Evolutionary conservation across 2,113 vertebrate genomes (phyloP).

Genomic region (Lophius piscatorius): DNA sequence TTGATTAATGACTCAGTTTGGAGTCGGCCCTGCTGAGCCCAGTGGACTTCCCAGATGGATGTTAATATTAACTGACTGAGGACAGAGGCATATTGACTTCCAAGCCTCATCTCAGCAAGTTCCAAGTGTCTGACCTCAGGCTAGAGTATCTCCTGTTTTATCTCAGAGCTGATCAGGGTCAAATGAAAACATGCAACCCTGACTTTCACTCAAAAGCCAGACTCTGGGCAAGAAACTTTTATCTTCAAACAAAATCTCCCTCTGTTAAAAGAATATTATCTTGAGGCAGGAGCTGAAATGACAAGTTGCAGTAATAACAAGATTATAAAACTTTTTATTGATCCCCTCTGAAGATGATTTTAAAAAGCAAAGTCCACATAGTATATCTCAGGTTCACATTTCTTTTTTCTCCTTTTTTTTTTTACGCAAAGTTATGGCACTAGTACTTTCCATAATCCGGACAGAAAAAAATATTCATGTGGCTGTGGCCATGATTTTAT

Average conservation of each 20-base stretch:
- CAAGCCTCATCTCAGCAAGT: conserved; percentile 18
- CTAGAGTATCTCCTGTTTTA: conserved; percentile 15
- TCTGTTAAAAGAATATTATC: conserved; percentile 6
- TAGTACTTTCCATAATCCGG: conserved; percentile 67
- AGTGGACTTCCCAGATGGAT: conserved; percentile 2
- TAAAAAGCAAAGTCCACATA: conserved; percentile 73
- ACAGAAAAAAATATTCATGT: conserved; percentile 66
- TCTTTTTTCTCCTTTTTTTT: conserved; percentile 7
- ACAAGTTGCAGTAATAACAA: conserved; percentile 70
- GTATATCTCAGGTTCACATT: conserved; percentile 67
- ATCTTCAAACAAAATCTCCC: conserved; percentile 1
- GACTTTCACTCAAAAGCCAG: conserved; percentile 3
- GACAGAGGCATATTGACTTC: conserved; percentile 15
- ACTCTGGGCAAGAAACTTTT: not conserved
- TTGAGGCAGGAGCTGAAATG: conserved; percentile 51
- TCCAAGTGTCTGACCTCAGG: conserved; percentile 24
- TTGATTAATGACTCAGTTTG: conserved; percentile 29
- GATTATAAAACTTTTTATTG: conserved; percentile 77
- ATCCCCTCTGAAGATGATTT: conserved; percentile 72
- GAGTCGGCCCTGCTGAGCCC: not conserved
- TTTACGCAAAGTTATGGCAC: conserved; percentile 70
- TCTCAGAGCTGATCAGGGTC: not conserved
- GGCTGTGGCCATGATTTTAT: conserved; percentile 69
- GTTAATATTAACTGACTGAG: conserved; percentile 7
- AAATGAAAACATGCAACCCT: conserved; percentile 21